Percentiles rank a stretch among this genome's conserved stretches.
Evolutionary conservation across 64 coral and sea anemone genomes (phyloP).

Genomic region (Anthopleura sola): DNA sequence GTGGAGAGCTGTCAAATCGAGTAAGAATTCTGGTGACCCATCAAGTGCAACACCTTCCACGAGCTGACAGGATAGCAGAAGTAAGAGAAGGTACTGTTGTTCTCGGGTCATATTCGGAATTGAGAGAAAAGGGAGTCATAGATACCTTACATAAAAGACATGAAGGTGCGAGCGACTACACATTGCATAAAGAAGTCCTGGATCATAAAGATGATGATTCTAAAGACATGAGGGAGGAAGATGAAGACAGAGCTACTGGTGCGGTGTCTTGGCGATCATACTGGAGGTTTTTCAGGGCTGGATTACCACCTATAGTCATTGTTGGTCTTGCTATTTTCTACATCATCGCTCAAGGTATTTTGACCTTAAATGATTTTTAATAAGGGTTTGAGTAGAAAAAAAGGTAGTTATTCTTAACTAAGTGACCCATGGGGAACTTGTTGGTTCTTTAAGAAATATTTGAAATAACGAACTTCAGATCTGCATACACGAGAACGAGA

Average conservation of each 20-base stretch:
- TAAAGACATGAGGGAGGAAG: slow-evolving; percentile 19
- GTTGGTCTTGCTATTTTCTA: not conserved
- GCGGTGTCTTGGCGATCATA: slow-evolving; percentile 34
- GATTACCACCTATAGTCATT: not conserved
- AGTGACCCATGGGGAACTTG: no score
- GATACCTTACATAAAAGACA: not conserved
- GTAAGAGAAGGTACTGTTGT: not conserved
- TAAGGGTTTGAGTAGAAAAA: no score
- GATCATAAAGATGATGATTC: not conserved
- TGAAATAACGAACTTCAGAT: no score
- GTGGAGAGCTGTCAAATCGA: no score
- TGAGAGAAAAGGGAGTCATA: not conserved
- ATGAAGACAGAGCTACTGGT: slow-evolving; percentile 16
- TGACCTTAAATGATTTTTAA: no score
- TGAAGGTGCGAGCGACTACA: not conserved
- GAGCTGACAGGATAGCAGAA: not conserved
- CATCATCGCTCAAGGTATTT: not conserved
- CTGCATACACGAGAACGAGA: no score
- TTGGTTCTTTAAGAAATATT: no score
- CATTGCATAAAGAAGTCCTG: not conserved
- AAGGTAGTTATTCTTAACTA: no score
- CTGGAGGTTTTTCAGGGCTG: slow-evolving; percentile 28
- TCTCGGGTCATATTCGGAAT: not conserved
- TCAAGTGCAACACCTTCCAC: not conserved
- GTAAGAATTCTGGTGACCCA: no score